Base-by-base conservation (phyloP, 2,888 invertebrate genomes). In the Lithophane leautieri region DNA sequence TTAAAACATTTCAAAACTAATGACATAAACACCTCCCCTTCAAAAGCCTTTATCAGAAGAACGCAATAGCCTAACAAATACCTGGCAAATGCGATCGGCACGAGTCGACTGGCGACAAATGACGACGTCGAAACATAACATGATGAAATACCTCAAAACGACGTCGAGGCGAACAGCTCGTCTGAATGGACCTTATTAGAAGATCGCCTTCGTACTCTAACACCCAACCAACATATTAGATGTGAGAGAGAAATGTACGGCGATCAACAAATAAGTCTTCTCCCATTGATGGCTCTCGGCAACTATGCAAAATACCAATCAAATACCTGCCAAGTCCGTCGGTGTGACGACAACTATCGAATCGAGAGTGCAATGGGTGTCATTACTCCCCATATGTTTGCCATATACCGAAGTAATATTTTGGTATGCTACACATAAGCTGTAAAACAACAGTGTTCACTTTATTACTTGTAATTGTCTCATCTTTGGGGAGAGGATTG, bases 251-350 rank as follows among this genome's bases (percentile, higher is more conserved):
- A 73, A 66, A 70, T 58, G 69, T 76, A 82, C 70, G 88, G 85
- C 89, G 89, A 90, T 90, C 86, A 87, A 89, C 90, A 90, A 92
- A 91, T 89, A 91, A 91, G 90, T 83, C 88, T 74, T 76, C 87
- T 86, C 83, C 83, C 87, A 87, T 82, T 80, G 89, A 89, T 90
- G 88, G 87, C 88, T 84, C 90, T 88, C 91, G 90, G 88, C 94
- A 92, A 94, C 95, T 95, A 94, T 94, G 94, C 94, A 94, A 93
- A 94, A 95, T 95, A 96, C 96, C 94, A 96, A 95, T 95, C 93
- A 95, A 96, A 95, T 96, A 96, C 96, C 96, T 96, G 96, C 93
- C 93, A 94, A 92, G 91, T 96, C 96, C 96, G 95, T 95, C 95
- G 96, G 96, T 94, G 96, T 93, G 95, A 94, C 96, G 96, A 95